Conservation (phyloP, 2,888 invertebrate species). For the Pomacea canaliculata region DNA sequence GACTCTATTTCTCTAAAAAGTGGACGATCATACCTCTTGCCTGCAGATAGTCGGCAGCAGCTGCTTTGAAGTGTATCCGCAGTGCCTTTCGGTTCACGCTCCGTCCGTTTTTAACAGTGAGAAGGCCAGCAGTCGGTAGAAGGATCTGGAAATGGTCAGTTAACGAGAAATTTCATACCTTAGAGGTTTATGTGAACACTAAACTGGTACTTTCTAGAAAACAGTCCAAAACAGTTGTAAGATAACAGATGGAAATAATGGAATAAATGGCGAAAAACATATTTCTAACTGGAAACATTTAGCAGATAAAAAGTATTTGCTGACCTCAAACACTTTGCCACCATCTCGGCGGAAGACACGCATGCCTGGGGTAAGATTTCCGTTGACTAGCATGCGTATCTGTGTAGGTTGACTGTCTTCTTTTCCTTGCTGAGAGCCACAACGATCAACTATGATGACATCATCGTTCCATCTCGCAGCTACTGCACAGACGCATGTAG, state of each 20-base stretch:
- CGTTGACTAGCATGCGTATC: conserved; percentile 41
- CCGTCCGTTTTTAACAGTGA: conserved; percentile 34
- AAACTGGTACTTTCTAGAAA: no score
- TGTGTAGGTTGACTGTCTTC: conserved; percentile 21
- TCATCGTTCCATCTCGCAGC: conserved; percentile 55
- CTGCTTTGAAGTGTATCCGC: conserved; percentile 40
- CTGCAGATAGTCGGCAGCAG: conserved; percentile 40
- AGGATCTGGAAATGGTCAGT: conserved; percentile 31
- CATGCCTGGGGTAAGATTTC: conserved; percentile 45
- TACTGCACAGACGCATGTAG: conserved; percentile 54
- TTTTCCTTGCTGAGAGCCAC: conserved; percentile 27
- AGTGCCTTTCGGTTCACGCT: conserved; percentile 36
- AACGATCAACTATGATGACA: conserved; percentile 53
- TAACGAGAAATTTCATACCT: no score
- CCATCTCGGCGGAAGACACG: conserved; percentile 37
- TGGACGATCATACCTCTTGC: conserved; percentile 32
- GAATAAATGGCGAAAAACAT: no score
- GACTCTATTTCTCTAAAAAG: no score
- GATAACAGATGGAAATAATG: no score
- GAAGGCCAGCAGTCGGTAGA: conserved; percentile 40
- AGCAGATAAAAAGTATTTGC: not conserved
- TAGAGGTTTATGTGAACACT: no score
- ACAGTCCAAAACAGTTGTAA: no score
- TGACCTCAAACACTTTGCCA: conserved; percentile 46
- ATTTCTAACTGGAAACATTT: no score